Conservation (phyloP, 2,888 invertebrate genomes). For the Drosophila lutescens region DNA sequence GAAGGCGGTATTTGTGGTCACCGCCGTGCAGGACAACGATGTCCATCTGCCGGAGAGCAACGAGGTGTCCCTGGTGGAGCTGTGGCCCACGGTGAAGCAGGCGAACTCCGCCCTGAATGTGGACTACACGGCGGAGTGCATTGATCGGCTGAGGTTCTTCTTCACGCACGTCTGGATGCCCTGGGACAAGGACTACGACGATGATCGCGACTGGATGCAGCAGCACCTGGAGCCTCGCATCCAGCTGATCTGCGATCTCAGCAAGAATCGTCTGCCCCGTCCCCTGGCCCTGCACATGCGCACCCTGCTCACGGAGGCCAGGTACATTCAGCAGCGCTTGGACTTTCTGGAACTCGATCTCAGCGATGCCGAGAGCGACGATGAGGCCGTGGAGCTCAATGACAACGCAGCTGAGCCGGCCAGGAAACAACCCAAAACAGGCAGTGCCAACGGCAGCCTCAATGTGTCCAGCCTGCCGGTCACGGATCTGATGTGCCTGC, state of each 20-base stretch:
- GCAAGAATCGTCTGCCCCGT: conserved; percentile 85
- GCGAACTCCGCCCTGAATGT: conserved; percentile 85
- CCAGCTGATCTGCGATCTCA: conserved; percentile 86
- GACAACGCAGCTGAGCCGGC: conserved; percentile 46
- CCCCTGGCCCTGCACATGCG: conserved; percentile 85
- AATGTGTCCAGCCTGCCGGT: conserved; percentile 83
- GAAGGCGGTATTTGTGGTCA: conserved; percentile 85
- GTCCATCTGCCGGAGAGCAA: conserved; percentile 86
- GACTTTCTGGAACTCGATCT: conserved; percentile 84
- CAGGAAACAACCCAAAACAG: conserved; percentile 45
- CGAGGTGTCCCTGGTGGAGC: conserved; percentile 85
- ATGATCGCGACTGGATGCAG: conserved; percentile 86
- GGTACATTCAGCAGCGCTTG: conserved; percentile 85
- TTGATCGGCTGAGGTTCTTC: conserved; percentile 87
- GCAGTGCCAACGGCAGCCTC: conserved; percentile 70
- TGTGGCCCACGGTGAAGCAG: conserved; percentile 87
- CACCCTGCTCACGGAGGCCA: conserved; percentile 85
- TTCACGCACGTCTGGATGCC: conserved; percentile 87
- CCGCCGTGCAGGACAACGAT: conserved; percentile 86
- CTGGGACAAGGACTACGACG: conserved; percentile 87
- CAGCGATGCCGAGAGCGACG: conserved; percentile 78
- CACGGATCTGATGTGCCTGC: conserved; percentile 85
- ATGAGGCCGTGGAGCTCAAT: conserved; percentile 63
- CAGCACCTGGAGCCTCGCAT: conserved; percentile 86
- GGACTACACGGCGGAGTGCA: conserved; percentile 85